Evolutionary conservation across 2,888 invertebrate genomes (phyloP), one percentile per base, ranked within the genome.

Genomic region (Dinocampus coccinellae): DNA sequence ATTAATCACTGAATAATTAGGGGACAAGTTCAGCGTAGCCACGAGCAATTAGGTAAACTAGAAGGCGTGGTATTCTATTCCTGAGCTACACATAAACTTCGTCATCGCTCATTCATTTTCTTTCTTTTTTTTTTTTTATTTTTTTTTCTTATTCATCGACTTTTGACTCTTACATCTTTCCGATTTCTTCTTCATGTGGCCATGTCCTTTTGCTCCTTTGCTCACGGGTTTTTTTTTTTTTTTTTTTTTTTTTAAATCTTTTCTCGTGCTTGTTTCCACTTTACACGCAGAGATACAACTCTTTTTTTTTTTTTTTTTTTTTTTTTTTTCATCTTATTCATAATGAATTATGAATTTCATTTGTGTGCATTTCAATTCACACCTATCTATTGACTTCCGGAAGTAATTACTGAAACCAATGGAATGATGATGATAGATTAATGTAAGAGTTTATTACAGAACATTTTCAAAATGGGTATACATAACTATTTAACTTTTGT

Each of bases 1-100:
- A 85, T 85, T 84, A 78, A 81, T 85, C 85, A 85, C 80, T 76
- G 79, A 83, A 84, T 86, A 86, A 86, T 86, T 86, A 85, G 85
- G 81, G 81, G 86, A 86, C 85, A 84, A 86, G 85, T 82, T 83
- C 84, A 79, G 81, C 78, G 82, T 67, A 79, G 81, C 85, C 81
- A 81, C 79, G 75, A 62, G 84, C 85, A 86, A 86, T 86, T 86
- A 86, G 86, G 83, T 83, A 84, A 85, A 86, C 84, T 81, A 82
- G 83, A 81, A 80, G 85, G 84, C 85, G 85, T 84, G 83, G 81
- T 81, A 80, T 85, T 85, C 85, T 86, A 86, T 86, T 86, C 82
- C 81, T 81, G 83, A 83, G 65, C 75, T 29, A 73, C 68, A 69
- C 16, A 47, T 73, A 70, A 76, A 77, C 73, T 74, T 73, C 72